These are phyloP conservation scores for Eudemis profundana DNA, from an alignment of 2,888 invertebrate genomes.

Conservation along the genomic window DNA sequence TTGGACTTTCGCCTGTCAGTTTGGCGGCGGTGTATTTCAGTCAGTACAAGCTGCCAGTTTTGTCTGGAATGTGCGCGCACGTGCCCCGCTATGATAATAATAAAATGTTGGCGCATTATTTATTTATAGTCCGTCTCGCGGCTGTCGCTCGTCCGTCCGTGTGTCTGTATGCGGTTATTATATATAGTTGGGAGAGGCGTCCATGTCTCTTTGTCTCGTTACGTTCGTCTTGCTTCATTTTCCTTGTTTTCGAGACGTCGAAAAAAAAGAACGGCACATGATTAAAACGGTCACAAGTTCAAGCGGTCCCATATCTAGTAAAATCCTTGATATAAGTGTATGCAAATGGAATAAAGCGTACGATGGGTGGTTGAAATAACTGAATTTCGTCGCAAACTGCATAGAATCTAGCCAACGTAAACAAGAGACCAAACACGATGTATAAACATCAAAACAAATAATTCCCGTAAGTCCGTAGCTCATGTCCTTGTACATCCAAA, in stretches of 20 bases:
- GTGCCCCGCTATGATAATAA: slow-evolving; percentile 82
- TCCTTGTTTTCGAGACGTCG: slow-evolving; percentile 36
- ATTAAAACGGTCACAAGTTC: slow-evolving; percentile 19
- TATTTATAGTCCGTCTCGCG: slow-evolving; percentile 84
- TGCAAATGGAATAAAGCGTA: too few relatives aligned
- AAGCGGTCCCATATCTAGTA: not conserved
- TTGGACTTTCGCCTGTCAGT: slow-evolving; percentile 39
- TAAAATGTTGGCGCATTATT: slow-evolving; percentile 85
- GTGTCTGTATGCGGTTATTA: slow-evolving; percentile 68
- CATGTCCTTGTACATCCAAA: not conserved
- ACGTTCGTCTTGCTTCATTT: slow-evolving; percentile 48
- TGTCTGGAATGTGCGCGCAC: slow-evolving; percentile 79
- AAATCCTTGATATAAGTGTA: not conserved
- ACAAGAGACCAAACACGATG: slow-evolving; percentile 14
- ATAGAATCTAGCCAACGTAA: slow-evolving; percentile 16
- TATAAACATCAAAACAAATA: slow-evolving; percentile 16
- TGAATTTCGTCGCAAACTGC: slow-evolving; percentile 22
- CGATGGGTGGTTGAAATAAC: not conserved
- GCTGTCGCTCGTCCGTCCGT: slow-evolving; percentile 83
- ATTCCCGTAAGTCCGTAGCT: not conserved
- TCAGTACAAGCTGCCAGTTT: slow-evolving; percentile 48
- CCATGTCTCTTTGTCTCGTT: slow-evolving; percentile 66
- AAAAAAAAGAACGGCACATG: slow-evolving; percentile 14
- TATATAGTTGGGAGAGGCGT: slow-evolving; percentile 58
- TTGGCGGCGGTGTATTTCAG: slow-evolving; percentile 41